Base-by-base conservation (phyloP, 2,113 vertebrate genomes). In the Lycaon pictus region DNA sequence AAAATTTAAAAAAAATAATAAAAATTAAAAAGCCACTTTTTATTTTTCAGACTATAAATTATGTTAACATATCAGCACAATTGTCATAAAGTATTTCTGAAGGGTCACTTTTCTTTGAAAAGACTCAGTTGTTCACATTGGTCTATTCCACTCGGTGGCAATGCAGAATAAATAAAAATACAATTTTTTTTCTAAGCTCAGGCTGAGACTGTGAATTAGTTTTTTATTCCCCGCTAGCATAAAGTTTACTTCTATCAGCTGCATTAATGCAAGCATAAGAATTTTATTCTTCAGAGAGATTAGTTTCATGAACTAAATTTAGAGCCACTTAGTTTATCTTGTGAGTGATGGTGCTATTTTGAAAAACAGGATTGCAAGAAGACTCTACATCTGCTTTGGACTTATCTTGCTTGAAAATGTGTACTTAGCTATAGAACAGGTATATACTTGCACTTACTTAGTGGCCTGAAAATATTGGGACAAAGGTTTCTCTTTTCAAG, bases 231-330 rank as follows among this genome's bases (percentile, higher is more conserved):
- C 17, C 12, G 69, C 51, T 89, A 89, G 53, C 37, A 81, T 86
- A 94, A 93, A 90, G 51, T 71, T 63, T 92, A 94, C 85, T 95
- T 81, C 51, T 83, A 69, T 82, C 51, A 32, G n/a, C 29, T 93
- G 3, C 74, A 69, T 82, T 76, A 37, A 88, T 71, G 23, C 35
- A 86, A 97, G 74, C 48, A 37, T 55, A 71, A 90, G 56, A 90
- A 10, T 17, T 92, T 97, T 94, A 58, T 85, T 90, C 58, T 92
- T 94, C 16, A 56, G 83, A 81, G 11, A 79, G 5, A 13, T 77
- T 90, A 56, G 5, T 90, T 94, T 94, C 43, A 60, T 51, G 23
- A 72, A 82, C 74, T 91, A 94, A 93, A 97, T 95, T 96, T 97
- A 94, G 74, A 96, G n/a, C 17, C 13, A 65, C 4, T 93, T 79